Conservation (phyloP, 2,797 vertebrate genomes). For the Amblyraja radiata region DNA sequence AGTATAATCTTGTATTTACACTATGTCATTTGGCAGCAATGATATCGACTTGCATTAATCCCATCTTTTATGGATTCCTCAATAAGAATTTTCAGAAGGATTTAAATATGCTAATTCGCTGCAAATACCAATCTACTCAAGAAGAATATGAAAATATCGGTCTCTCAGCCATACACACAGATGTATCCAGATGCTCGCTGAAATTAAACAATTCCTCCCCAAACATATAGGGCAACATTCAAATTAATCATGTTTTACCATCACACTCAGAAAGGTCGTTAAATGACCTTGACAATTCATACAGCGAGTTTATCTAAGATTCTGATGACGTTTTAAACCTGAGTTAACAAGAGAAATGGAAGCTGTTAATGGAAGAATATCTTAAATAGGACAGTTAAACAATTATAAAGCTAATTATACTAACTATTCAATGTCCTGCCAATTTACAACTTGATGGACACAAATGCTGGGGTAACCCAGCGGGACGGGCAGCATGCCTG, state of each 20-base stretch:
- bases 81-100: slow-evolving; percentile 65
- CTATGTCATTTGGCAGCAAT: slow-evolving; percentile 72
- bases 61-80: slow-evolving; percentile 65
- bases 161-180: slow-evolving; percentile 53
- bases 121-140: slow-evolving; percentile 48
- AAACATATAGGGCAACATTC: slow-evolving; percentile 19
- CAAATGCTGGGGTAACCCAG: no score
- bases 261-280: no score
- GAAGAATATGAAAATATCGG: slow-evolving; percentile 56
- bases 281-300: not conserved
- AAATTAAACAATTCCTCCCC: slow-evolving; percentile 44
- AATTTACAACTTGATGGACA: not conserved
- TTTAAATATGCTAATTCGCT: slow-evolving; percentile 47
- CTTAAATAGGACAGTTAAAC: not conserved
- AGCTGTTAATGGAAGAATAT: not conserved
- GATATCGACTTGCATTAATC: slow-evolving; percentile 77
- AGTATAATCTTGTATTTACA: slow-evolving; percentile 55
- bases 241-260: slow-evolving; percentile 39
- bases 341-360: not conserved
- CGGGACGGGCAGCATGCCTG: no score
- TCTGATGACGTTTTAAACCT: not conserved
- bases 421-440: not conserved
- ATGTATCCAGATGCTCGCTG: slow-evolving; percentile 53
- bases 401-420: no score
- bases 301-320: not conserved